Base-by-base conservation (phyloP, 1,140 invertebrate species). In the Anastrepha obliqua region DNA sequence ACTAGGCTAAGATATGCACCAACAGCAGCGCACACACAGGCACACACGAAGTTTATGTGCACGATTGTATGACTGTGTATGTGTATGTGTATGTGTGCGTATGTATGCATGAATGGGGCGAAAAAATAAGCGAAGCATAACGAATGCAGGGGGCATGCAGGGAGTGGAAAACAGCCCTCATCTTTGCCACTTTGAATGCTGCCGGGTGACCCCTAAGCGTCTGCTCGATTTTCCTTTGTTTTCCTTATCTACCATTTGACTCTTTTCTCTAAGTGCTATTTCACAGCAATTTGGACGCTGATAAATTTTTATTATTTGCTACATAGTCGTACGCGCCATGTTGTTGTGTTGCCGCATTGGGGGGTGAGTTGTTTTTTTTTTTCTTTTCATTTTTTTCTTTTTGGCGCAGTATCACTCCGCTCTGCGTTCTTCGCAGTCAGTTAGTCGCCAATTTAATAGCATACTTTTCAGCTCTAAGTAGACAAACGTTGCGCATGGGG, bases 371-470 rank as follows among this genome's bases (percentile, higher is more conserved):
- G 6, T 51, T 58, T 29, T 81, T 88, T 89, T 87, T 88, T 87
- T 88, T 74, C 87, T 87, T 88, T 86, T 89, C 78, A 88, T 90
- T 55, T 90, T 87, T 90, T 90, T 88, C 88, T 87, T 74, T 70
- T 88, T 89, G 51, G 39, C 39, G 67, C 42, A 88, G 87, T 62
- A 86, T 29, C 64, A 55, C 39, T 74, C 88, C 51, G 70, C 47
- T 86, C 87, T 88, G 89, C 88, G 88, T 44, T 86, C 20, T 88
- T 86, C 89, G 88, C 89, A 89, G 89, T 89, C 88, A 62, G 88
- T 88, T 89, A 62, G 89, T 89, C 90, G 91, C 90, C 91, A 92
- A 92, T 92, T 92, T 91, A 91, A 91, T 92, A 88, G 91, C 90
- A 91, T 92, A 90, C 90, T 92, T 91, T 90, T 89, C 90, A 89